phyloP scores from a whole-genome alignment of 2,113 vertebrate species.

The Tringa solitaria region DNA sequence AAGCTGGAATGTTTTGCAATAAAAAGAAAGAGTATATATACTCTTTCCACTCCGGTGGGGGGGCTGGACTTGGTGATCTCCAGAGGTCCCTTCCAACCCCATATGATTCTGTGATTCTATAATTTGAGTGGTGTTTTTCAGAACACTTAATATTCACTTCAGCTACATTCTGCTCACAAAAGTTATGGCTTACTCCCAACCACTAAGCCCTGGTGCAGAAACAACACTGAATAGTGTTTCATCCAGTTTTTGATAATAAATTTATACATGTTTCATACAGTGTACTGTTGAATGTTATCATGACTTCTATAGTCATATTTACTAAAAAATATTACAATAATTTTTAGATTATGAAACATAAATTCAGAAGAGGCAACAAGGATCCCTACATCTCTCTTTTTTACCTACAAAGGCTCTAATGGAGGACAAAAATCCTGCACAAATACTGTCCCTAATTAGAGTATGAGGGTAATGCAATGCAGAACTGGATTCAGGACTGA shows the following conservation, averaged over 20 bases:
- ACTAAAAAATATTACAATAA: background rate
- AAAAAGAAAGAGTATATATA: background rate
- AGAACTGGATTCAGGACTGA: background rate
- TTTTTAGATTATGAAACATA: background rate
- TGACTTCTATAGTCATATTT: background rate
- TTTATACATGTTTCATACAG: background rate
- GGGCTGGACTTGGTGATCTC: too few relatives aligned
- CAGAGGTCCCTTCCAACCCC: too few relatives aligned
- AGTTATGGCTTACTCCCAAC: background rate
- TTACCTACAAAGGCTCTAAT: background rate
- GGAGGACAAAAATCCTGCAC: background rate
- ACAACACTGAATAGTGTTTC: background rate
- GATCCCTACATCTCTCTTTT: background rate
- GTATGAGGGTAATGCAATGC: background rate
- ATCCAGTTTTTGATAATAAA: background rate
- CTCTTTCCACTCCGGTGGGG: too few relatives aligned
- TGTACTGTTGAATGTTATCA: background rate
- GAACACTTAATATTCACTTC: background rate
- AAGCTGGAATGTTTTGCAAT: background rate
- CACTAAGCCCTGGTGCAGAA: background rate
- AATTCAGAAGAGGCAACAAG: background rate
- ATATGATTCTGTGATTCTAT: too few relatives aligned
- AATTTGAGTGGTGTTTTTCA: background rate
- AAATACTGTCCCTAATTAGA: background rate
- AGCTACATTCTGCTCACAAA: background rate